Conservation (phyloP, 2,888 invertebrate genomes). For the Calameuta filiformis region DNA sequence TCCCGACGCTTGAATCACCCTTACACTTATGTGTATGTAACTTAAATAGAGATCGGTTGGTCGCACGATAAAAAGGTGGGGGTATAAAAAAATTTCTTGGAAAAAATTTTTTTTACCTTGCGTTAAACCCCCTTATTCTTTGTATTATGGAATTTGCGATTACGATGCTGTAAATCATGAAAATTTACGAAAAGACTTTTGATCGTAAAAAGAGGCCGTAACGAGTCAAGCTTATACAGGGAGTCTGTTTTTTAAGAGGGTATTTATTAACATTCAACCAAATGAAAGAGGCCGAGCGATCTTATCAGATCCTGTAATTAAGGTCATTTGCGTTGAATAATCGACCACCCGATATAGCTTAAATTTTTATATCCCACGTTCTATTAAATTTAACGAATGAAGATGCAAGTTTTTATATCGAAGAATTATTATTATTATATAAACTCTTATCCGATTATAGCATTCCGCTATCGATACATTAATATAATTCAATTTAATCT, state of each 20-base stretch:
- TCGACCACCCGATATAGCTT: neutral
- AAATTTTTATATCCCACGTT: neutral
- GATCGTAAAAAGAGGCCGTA: conserved; percentile 23
- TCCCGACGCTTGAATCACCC: neutral
- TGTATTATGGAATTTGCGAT: neutral
- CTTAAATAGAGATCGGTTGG: neutral
- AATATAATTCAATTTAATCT: neutral
- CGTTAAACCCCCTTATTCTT: neutral
- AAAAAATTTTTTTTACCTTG: neutral
- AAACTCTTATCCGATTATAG: neutral
- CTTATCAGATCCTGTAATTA: neutral
- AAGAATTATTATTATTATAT: neutral
- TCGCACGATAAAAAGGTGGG: neutral
- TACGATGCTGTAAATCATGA: conserved; percentile 1
- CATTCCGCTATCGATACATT: neutral
- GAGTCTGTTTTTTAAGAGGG: neutral
- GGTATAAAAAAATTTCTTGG: too few relatives aligned
- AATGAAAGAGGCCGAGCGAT: neutral
- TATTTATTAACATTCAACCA: neutral
- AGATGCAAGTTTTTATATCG: neutral
- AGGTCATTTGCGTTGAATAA: neutral
- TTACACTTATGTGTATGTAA: neutral
- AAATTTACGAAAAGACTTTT: conserved; percentile 19
- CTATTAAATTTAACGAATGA: neutral
- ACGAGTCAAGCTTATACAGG: conserved; percentile 13